These are phyloP conservation scores for Cheilosia variabilis DNA, from an alignment of 2,888 invertebrate genomes.

Conservation along the genomic window DNA sequence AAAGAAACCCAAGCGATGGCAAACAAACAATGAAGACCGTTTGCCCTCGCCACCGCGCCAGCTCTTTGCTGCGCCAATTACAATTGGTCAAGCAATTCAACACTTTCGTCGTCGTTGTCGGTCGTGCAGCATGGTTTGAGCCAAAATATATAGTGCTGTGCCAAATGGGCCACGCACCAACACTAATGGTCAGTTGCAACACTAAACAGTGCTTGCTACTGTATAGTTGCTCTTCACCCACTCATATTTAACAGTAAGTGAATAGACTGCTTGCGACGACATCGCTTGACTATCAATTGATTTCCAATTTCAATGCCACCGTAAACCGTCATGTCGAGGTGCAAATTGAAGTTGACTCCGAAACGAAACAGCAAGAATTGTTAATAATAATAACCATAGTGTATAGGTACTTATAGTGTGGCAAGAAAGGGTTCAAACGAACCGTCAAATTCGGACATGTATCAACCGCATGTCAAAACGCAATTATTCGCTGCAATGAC, in stretches of 20 bases:
- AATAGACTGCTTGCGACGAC: slow-evolving; percentile 20
- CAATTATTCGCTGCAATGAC: slow-evolving; percentile 17
- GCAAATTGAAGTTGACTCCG: slow-evolving; percentile 32
- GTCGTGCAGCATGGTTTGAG: slow-evolving; percentile 45
- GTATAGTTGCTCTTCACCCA: slow-evolving; percentile 17
- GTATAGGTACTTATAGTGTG: slow-evolving; percentile 32
- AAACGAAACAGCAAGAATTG: slow-evolving; percentile 20
- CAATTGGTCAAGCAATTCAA: slow-evolving; percentile 57
- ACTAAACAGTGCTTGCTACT: slow-evolving; percentile 10
- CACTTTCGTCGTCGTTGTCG: slow-evolving; percentile 46
- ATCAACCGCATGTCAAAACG: slow-evolving; percentile 49
- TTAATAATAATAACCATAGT: background rate
- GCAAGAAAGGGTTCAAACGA: slow-evolving; percentile 63
- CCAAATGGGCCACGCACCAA: slow-evolving; percentile 70
- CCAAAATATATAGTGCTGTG: slow-evolving; percentile 63
- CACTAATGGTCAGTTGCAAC: slow-evolving; percentile 59
- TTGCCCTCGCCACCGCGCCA: background rate
- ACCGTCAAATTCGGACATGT: slow-evolving; percentile 31
- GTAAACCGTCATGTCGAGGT: background rate
- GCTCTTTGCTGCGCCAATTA: slow-evolving; percentile 2
- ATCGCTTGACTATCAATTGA: slow-evolving; percentile 67
- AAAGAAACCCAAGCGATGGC: slow-evolving; percentile 52
- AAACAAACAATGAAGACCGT: slow-evolving; percentile 17
- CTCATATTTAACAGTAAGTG: slow-evolving; percentile 58
- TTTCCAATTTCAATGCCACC: slow-evolving; percentile 73